Base-by-base conservation (phyloP, 2,113 vertebrate genomes). In the Ptyas mucosa region DNA sequence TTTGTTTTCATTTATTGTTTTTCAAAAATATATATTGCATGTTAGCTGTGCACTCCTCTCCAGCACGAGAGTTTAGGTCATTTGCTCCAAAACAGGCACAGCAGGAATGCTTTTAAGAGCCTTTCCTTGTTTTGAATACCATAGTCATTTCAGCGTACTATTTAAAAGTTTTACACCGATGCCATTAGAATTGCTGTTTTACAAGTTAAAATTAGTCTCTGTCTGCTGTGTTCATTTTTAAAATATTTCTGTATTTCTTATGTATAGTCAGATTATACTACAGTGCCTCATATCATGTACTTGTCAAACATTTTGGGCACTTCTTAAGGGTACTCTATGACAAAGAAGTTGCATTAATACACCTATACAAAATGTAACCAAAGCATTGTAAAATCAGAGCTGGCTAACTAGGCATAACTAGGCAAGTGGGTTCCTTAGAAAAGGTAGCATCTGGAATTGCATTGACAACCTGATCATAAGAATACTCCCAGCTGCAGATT, bases 51-150 rank as follows among this genome's bases (percentile, higher is more conserved):
- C 18, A 57, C 21, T 86, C 24, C 81, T 58, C 53, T 58, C 75
- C 14, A 57, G 81, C 51, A 85, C 18, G 43, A 81, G 81, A 91
- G 8, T 85, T 43, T 29, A 51, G 20, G 75, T 51, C 29, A 87
- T 46, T 87, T 87, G 26, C 55, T 87, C 29, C 9, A 26, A 64
- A 91, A 91, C 21, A 91, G 61, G 10, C 55, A 87, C 43, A 91
- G 75, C 53, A 91, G 90, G 75, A 91, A 86, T 91, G 81, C 90
- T 57, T 86, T 57, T 57, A 57, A 86, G 43, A 86, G 49, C 26
- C 12, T 52, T 81, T 52, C 51, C 46, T 64, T 61, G 43, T 81
- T 75, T 53, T 52, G 39, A 34, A 34, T 85, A 54, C 39, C 14
- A 24, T 49, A 90, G 64, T 29, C 89, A 81, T 90, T 81, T 39